Conservation (phyloP, 2,888 invertebrate genomes). For the Nephrotoma guestfalica region DNA sequence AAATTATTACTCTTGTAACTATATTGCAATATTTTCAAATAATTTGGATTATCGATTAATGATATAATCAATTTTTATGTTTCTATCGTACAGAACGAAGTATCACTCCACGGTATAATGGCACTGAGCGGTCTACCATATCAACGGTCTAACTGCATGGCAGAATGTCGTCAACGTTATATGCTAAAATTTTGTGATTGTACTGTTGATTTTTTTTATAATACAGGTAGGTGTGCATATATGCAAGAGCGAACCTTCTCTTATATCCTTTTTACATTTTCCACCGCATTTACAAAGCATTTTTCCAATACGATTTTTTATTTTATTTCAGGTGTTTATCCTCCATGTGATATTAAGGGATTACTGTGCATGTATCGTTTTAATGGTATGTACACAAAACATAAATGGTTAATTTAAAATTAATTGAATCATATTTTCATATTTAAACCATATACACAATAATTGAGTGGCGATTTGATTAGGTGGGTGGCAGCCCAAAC, state of each 20-base stretch:
- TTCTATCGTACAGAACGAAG: not conserved
- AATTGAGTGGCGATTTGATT: not conserved
- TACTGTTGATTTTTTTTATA: constrained; percentile 28
- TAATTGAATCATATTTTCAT: not conserved
- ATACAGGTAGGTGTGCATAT: constrained; percentile 19
- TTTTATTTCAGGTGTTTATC: constrained; percentile 9
- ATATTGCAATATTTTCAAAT: not conserved
- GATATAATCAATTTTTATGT: not conserved
- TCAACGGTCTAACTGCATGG: constrained; percentile 23
- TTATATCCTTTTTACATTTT: not conserved
- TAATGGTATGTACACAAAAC: constrained; percentile 18
- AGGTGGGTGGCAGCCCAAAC: not conserved
- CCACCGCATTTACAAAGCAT: not conserved
- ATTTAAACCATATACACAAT: not conserved
- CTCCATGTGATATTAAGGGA: constrained; percentile 16
- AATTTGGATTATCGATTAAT: not conserved
- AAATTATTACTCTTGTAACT: no score
- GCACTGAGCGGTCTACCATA: not conserved
- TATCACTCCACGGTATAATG: not conserved
- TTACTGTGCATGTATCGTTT: constrained; percentile 22
- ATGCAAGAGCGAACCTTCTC: not conserved
- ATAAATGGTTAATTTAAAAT: not conserved
- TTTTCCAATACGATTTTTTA: not conserved
- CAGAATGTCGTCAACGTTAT: constrained; percentile 29
- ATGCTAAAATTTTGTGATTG: constrained; percentile 27